Conservation (phyloP, 2,797 vertebrate genomes). For the Discoglossus pictus region DNA sequence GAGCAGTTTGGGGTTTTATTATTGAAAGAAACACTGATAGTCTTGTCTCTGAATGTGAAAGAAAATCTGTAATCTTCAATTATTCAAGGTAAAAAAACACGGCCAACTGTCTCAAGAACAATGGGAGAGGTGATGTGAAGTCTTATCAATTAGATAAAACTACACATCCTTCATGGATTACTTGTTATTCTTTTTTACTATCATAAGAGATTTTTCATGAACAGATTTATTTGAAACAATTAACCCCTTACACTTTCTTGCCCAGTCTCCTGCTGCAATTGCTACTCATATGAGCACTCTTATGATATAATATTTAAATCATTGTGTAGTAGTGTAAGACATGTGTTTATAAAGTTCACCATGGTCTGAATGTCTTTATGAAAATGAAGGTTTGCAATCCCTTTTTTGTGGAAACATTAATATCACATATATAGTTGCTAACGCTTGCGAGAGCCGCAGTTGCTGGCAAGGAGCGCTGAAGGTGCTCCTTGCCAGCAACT, state of each 20-base stretch:
- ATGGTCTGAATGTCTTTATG: no score
- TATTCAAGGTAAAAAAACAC: conserved; percentile 37
- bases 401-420: no score
- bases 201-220: conserved; percentile 28
- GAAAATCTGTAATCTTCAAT: conserved; percentile 48
- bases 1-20: conserved; percentile 28
- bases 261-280: no score
- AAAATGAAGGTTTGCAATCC: no score
- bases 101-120: conserved; percentile 4
- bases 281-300: no score
- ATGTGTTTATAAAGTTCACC: no score
- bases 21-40: conserved; percentile 35
- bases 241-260: conserved; percentile 2
- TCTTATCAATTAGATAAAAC: conserved; percentile 42
- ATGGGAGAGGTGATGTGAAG: conserved; percentile 18
- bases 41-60: conserved; percentile 36
- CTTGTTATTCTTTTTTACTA: conserved; percentile 2
- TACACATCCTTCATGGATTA: conserved; percentile 23
- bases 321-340: no score
- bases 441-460: no score
- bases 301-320: no score
- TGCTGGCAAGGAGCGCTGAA: no score
- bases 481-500: no score
- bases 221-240: conserved; percentile 7
- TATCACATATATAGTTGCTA: no score